Percentiles rank a stretch among this genome's conserved stretches.
phyloP scores from a whole-genome alignment of 2,797 vertebrate species.

The Cossypha niveicapilla region DNA sequence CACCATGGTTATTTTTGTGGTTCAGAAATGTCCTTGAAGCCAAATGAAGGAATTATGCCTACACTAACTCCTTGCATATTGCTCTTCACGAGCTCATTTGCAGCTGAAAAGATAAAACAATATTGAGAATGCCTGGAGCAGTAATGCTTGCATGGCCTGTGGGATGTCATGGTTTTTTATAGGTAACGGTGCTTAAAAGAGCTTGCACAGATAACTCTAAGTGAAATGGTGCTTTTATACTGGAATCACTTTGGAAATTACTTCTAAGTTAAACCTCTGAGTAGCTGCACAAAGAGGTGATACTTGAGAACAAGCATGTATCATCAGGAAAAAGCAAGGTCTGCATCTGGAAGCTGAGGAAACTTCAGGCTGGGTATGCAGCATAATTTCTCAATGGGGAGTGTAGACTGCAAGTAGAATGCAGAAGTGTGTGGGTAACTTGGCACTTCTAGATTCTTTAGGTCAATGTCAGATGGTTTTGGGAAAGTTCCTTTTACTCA shows the following conservation, averaged over 20 bases:
- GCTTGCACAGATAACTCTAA: not conserved
- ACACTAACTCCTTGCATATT: not conserved
- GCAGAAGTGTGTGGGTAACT: not conserved
- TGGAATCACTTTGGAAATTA: not conserved
- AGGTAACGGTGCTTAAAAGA: not conserved
- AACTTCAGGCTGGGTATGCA: not conserved
- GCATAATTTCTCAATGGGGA: not conserved
- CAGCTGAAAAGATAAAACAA: not conserved
- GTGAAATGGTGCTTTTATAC: not conserved
- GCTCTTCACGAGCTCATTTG: not conserved
- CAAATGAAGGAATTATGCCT: not conserved
- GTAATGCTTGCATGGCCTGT: not conserved
- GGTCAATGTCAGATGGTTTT: not conserved
- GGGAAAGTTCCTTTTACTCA: not conserved
- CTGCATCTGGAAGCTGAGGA: not conserved
- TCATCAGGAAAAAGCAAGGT: not conserved
- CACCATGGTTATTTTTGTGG: not conserved
- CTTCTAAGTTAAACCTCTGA: not conserved
- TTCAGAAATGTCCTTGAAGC: not conserved
- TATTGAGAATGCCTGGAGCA: not conserved
- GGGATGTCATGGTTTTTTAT: not conserved
- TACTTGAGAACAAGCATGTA: not conserved
- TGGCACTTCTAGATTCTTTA: not conserved
- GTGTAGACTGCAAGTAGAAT: rapidly evolving
- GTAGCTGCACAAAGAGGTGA: not conserved